Percentiles rank a stretch among this genome's conserved stretches.
Evolutionary conservation across 2,888 invertebrate genomes (phyloP).

Genomic region (Escarpia spicata): DNA sequence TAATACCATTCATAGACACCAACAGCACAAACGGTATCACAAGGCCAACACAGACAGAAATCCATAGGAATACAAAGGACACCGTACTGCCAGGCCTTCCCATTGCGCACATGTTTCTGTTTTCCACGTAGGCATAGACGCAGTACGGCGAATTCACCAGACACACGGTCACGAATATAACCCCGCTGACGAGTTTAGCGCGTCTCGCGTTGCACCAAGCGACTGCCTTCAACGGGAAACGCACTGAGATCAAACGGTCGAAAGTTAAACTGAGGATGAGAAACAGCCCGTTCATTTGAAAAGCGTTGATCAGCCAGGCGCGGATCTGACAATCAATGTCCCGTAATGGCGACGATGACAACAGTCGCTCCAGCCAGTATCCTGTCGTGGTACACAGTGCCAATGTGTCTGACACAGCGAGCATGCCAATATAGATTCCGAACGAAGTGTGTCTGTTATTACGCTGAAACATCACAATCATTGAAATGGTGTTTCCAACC

Average conservation of each 20-base stretch:
- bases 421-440: background rate
- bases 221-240: background rate
- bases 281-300: background rate
- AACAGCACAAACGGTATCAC: background rate
- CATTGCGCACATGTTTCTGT: background rate
- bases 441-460: background rate
- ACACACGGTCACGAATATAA: background rate
- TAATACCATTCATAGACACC: background rate
- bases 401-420: background rate
- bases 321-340: background rate
- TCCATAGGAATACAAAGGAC: background rate
- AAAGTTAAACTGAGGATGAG: background rate
- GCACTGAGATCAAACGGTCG: background rate
- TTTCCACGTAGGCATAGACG: background rate
- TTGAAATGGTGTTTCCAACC: constrained; percentile 6
- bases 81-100: background rate
- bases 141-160: background rate
- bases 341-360: too few relatives aligned
- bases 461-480: background rate
- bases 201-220: background rate
- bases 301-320: background rate
- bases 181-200: background rate
- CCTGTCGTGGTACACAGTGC: too few relatives aligned
- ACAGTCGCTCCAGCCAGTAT: too few relatives aligned
- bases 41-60: background rate